Evolutionary conservation across 2,113 vertebrate genomes (phyloP).

Genomic region (Saiga tatarica): DNA sequence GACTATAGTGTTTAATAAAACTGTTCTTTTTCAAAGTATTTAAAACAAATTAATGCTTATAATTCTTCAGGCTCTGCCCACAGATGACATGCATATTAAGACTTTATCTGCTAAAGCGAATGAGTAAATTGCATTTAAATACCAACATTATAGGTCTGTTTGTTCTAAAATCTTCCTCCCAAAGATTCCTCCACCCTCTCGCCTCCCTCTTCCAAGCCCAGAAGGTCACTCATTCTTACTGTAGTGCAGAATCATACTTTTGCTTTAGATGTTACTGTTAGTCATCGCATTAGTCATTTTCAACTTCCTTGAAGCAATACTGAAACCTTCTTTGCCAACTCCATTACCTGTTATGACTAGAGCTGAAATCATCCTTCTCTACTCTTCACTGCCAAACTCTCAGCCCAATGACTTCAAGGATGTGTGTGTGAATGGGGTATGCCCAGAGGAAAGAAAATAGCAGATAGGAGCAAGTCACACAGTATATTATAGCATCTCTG

Average conservation of each 20-base stretch:
- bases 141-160: slow-evolving; percentile 56
- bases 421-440: slow-evolving; percentile 35
- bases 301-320: slow-evolving; percentile 2
- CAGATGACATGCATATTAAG: slow-evolving; percentile 49
- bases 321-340: slow-evolving; percentile 51
- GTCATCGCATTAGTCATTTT: slow-evolving; percentile 58
- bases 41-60: slow-evolving; percentile 72
- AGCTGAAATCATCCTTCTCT: slow-evolving; percentile 28
- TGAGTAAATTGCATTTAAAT: slow-evolving; percentile 58
- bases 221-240: slow-evolving; percentile 60
- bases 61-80: slow-evolving; percentile 60
- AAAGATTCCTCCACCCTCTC: background rate
- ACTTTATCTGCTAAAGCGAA: slow-evolving; percentile 35
- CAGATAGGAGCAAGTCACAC: slow-evolving; percentile 21
- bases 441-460: slow-evolving; percentile 38
- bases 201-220: slow-evolving; percentile 49
- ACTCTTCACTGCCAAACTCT: slow-evolving; percentile 23
- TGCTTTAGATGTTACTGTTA: slow-evolving; percentile 16
- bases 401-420: background rate
- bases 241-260: slow-evolving; percentile 23
- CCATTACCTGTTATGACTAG: slow-evolving; percentile 33
- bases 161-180: slow-evolving; percentile 61
- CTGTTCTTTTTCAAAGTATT: slow-evolving; percentile 70
- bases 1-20: slow-evolving; percentile 16
- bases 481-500: slow-evolving; percentile 59